Evolutionary conservation across 2,888 invertebrate species (phyloP), one percentile per base, ranked within the genome.

Genomic region (Phoenoteleia sp.): DNA sequence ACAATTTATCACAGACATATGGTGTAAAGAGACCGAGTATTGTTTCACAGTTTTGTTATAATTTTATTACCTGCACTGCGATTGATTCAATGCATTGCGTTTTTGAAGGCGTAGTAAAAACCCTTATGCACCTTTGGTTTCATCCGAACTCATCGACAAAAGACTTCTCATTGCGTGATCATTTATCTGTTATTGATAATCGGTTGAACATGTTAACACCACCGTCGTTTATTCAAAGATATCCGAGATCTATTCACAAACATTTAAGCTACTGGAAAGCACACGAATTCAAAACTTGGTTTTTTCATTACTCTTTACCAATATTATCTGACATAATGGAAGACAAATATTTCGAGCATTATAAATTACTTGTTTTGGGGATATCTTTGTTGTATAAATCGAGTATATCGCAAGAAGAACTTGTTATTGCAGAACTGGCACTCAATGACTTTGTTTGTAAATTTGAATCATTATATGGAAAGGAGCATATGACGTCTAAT

Each of bases 71-170:
- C 15, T 71, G 76, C 19, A 74, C 69, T 15, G 72, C 74, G 7
- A 56, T 79, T 9, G 77, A 86, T 56, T 47, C 36, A 2, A 86
- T 86, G 86, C 86, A 86, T 54, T 85, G 81, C 33, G 66, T 81
- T 29, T 77, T 81, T 47, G 76, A 69, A 72, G 81, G 85, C 4
- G 52, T 77, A 36, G 29, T 49, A 9, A 60, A 75, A 66, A 47
- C n/a, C 11, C 36, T 80, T 21, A 25, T 83, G 27, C n/a, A 52
- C 2, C 52, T 85, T 33, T 83, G 83, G 83, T 86, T 86, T 29
- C 15, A 69, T 23, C 4, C 29, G 21, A 49, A 52, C 15, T 67
- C 60, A 49, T 21, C 64, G 0, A 29, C 45, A 58, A 45, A 84
- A 72, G 29, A 39, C 56, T 76, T 56, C 29, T 69, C 79, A 19